Conservation (phyloP, 2,113 vertebrate genomes). For the Ceratotherium simum region DNA sequence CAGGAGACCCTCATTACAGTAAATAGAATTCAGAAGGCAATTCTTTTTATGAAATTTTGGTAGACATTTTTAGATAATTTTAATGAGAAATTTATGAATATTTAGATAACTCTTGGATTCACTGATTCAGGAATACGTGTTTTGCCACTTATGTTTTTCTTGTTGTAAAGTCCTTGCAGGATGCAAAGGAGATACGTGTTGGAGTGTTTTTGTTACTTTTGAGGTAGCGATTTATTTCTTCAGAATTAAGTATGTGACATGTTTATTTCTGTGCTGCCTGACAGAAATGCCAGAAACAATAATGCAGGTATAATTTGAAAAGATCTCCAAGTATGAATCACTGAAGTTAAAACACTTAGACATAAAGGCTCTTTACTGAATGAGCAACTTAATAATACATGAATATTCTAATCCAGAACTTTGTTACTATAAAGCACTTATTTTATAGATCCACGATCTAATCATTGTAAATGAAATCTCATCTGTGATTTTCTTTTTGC, state of each 20-base stretch:
- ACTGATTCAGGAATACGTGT: not conserved
- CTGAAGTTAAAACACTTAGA: not conserved
- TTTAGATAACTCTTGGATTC: not conserved
- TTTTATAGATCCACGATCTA: not conserved
- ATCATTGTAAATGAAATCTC: not conserved
- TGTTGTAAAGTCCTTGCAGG: not conserved
- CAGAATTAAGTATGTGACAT: not conserved
- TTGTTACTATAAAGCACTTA: not conserved
- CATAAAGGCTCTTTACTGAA: not conserved
- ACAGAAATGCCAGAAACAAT: not conserved
- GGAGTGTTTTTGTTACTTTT: not conserved
- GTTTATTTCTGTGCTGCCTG: not conserved
- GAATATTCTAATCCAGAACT: not conserved
- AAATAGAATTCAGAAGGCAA: conserved; percentile 3
- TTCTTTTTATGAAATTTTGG: not conserved
- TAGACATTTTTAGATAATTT: not conserved
- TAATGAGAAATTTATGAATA: not conserved
- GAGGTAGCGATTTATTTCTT: not conserved
- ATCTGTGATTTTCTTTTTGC: not conserved
- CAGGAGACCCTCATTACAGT: not conserved
- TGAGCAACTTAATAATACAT: not conserved
- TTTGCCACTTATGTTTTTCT: not conserved
- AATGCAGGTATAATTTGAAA: not conserved
- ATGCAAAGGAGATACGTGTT: not conserved
- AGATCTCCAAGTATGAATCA: not conserved